phyloP scores from a whole-genome alignment of 2,113 vertebrate genomes.

The Dipodomys merriami region DNA sequence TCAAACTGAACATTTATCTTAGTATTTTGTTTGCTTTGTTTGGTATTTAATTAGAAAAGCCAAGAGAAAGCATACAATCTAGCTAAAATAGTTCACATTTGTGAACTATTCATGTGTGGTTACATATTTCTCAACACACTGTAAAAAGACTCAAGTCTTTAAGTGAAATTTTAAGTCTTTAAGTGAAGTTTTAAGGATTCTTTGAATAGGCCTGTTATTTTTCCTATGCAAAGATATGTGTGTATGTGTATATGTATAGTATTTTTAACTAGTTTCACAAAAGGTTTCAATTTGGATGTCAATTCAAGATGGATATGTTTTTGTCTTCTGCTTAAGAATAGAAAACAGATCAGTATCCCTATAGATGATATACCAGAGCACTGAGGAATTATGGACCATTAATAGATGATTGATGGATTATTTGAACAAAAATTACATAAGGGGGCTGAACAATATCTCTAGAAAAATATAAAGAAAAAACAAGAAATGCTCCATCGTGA shows the following conservation, averaged over 20 bases:
- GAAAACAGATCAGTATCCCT: background rate
- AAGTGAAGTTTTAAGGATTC: background rate
- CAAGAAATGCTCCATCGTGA: background rate
- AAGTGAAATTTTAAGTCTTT: background rate
- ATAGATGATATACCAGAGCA: background rate
- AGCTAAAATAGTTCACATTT: background rate
- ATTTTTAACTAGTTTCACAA: no score
- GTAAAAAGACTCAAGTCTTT: background rate
- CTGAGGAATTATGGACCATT: background rate
- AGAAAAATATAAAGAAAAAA: background rate
- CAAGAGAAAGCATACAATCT: background rate
- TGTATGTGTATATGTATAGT: no score
- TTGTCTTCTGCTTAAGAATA: background rate
- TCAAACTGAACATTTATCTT: conserved; percentile 2
- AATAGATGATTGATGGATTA: background rate
- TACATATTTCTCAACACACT: conserved; percentile 14
- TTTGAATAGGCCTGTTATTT: background rate
- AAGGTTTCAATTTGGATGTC: no score
- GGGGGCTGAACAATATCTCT: background rate
- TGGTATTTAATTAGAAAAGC: conserved; percentile 53
- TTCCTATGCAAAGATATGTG: background rate
- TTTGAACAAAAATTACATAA: background rate
- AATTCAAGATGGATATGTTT: no score
- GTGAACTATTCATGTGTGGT: background rate
- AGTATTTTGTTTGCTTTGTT: background rate